Base-by-base conservation (phyloP, 2,888 invertebrate species). In the Arge pagana region DNA sequence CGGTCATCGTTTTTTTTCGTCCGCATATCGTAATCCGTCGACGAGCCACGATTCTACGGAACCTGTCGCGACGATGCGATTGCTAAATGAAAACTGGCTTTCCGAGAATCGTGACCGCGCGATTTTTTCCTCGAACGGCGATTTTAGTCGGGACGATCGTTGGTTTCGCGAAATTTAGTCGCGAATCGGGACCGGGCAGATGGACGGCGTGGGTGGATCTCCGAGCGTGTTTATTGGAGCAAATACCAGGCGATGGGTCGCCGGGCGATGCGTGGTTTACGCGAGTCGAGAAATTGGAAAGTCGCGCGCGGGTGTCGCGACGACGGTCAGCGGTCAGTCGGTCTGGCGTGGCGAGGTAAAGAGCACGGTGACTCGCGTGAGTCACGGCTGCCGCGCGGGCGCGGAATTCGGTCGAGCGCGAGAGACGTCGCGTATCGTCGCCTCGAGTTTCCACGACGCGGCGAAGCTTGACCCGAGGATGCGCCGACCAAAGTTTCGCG, bases 261-360 rank as follows among this genome's bases (percentile, higher is more conserved):
- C 30, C 18, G 13, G 3, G 26, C 24, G 6, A 2, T 3, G n/a
- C n/a, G 19, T 13, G 21, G 4, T 3, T n/a, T 16, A 18, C 24
- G 24, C 8, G 40, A 24, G 40, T 3, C 26, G 26, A 40, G 24
- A 40, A 40, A 40, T 40, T 40, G 18, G 40, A 40, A 40, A 40
- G 40, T 40, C 40, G 23, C 40, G 16, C 11, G 30, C 30, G 30
- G 15, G 40, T 40, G 26, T 24, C 26, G 24, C 24, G 15, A 24
- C 26, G 40, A 24, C 15, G 40, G 40, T 40, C 24, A n/a, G 24
- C n/a, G n/a, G 40, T 18, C 10, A 15, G 4, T 4, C 31, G 6
- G n/a, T 13, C 31, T n/a, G 11, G n/a, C 33, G 33, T 13, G 33
- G 1, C n/a, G 7, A 5, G 11, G n/a, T 13, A 13, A n/a, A n/a